Evolutionary conservation across 1,140 invertebrate species (phyloP), one percentile per base, ranked within the genome.

Genomic region (Gonatopus flavifemur): DNA sequence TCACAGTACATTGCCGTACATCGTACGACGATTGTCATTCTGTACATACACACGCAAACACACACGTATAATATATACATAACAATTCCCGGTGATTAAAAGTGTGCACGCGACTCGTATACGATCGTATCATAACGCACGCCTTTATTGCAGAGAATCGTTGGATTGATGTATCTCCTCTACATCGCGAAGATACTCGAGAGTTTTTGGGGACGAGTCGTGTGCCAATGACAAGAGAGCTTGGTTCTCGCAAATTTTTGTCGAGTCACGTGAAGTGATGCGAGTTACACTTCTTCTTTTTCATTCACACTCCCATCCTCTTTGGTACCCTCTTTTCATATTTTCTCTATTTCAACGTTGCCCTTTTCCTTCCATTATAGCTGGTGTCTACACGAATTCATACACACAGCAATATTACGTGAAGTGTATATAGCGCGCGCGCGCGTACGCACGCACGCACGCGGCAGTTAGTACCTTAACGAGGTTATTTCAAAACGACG

Each of bases 401-500:
- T 33, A 22, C 43, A 30, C 16, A 37, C 15, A n/a, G n/a, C 31
- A 47, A 42, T 13, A 37, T 47, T 49, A 38, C 52, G 25, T 18
- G 33, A 16, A 1, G 13, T 18, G 10, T 15, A 7, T 36, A 18
- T 16, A 15, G 16, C 15, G 35, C n/a, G 32, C 32, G n/a, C 32
- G 5, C 7, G 32, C 12, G 16, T n/a, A 12, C 45, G 37, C 41
- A 55, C 51, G 16, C 42, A 38, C 38, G 19, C 15, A 31, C 50
- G 59, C 28, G 46, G 58, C 60, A 65, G 64, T 66, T 67, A 67
- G 60, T 49, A 53, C 49, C 47, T 66, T 68, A 69, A 69, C 67
- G 66, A 69, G 67, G 61, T 62, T 67, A 69, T 69, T 64, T 66
- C 65, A 61, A 52, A 55, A 62, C 55, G 60, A 57, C 57, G 40